Evolutionary conservation across 2,113 vertebrate genomes (phyloP), one percentile per base, ranked within the genome.

Genomic region (Suncus etruscus): DNA sequence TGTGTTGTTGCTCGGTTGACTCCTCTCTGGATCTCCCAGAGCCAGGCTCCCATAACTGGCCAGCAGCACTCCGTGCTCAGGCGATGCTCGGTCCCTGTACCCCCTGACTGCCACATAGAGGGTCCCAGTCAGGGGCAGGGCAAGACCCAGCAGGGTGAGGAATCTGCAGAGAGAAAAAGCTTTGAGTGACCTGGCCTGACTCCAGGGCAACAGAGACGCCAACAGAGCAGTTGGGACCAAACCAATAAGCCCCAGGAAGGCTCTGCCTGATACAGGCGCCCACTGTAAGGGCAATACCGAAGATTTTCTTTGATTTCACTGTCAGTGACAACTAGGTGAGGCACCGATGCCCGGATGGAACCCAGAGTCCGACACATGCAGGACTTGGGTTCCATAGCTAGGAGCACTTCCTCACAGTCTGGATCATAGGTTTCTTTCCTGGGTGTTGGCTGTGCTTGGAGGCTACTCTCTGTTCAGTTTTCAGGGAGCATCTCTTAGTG

Each of bases 81-180:
- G 31, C 0, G 11, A 32, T 1, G 45, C 58, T 48, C 58, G 25
- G 50, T 0, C 0, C 10, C 25, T 72, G 2, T 39, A 75, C 31
- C 95, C 95, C 94, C 92, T 75, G 32, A 97, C 65, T 3, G 96
- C 95, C 54, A 96, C 87, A 2, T 96, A 98, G 83, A 98, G 1
- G 3, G 98, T 98, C 3, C 97, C 98, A 27, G 90, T 91, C 15
- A 98, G 96, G 70, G 98, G 98, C 54, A 98, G 63, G 6, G 94
- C 90, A 15, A 98, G 90, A 89, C 98, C 97, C 16, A 97, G 20
- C 68, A 96, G 94, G 78, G 98, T 97, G 79, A 98, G 80, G 95
- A 97, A 97, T 94, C 98, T 99, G 96, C 72, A 69, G 90, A 70
- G 65, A 95, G 63, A 89, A 91, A 86, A 72, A 32, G 10, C 27